phyloP scores from a whole-genome alignment of 2,113 vertebrate species.

The Nansenia antarctica region DNA sequence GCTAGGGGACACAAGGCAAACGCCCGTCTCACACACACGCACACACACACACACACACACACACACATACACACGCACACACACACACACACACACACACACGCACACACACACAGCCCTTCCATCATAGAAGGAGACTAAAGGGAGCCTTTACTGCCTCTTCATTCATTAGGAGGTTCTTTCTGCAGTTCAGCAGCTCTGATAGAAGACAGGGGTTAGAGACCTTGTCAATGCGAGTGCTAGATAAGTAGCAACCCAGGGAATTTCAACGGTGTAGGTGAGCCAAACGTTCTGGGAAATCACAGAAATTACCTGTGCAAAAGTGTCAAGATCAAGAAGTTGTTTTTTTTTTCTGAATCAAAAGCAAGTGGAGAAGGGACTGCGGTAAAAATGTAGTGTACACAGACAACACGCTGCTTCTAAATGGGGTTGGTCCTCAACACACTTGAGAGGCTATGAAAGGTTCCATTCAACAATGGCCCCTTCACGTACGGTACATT shows the following conservation, averaged over 20 bases:
- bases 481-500: background rate
- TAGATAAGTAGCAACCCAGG: background rate
- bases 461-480: background rate
- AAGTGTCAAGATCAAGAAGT: slow-evolving; percentile 13
- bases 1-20: background rate
- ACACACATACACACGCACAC: too few species aligned
- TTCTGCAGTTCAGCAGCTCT: background rate
- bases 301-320: slow-evolving; percentile 15
- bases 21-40: background rate
- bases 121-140: too few species aligned
- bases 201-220: background rate
- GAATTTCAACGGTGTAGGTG: slow-evolving; percentile 13
- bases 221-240: background rate
- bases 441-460: background rate
- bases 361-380: slow-evolving; percentile 19
- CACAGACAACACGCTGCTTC: too few species aligned
- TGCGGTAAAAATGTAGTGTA: background rate
- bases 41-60: background rate
- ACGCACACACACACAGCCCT: too few species aligned
- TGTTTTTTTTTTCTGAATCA: slow-evolving; percentile 46
- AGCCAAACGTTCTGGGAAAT: slow-evolving; percentile 22
- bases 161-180: background rate
- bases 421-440: background rate
- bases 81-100: too few species aligned
- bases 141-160: too few species aligned